phyloP scores from a whole-genome alignment of 2,888 invertebrate species.

The Campoletis raptor region DNA sequence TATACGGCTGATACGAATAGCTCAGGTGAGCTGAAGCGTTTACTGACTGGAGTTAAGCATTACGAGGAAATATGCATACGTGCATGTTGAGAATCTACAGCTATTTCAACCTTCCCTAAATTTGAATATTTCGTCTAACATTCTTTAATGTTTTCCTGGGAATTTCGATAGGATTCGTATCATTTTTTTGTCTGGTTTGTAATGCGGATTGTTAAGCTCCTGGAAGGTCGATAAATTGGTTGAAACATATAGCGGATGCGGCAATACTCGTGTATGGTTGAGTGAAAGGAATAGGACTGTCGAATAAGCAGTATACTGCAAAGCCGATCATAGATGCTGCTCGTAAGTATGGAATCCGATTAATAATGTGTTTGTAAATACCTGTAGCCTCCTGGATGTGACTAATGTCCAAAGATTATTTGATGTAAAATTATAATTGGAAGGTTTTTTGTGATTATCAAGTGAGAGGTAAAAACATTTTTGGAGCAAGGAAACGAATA shows the following conservation, averaged over 20 bases:
- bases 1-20: slow-evolving; percentile 61
- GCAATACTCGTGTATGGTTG: not conserved
- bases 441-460: not conserved
- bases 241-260: not conserved
- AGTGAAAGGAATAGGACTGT: slow-evolving; percentile 26
- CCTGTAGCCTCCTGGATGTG: not conserved
- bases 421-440: not conserved
- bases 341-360: slow-evolving; percentile 65
- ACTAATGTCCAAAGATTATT: not conserved
- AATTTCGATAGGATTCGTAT: not conserved
- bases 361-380: slow-evolving; percentile 58
- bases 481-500: not conserved
- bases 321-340: slow-evolving; percentile 51
- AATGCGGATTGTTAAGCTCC: not conserved
- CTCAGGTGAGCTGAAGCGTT: slow-evolving; percentile 65
- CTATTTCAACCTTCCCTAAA: not conserved
- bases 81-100: not conserved
- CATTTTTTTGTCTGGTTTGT: not conserved
- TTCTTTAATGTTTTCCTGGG: not conserved
- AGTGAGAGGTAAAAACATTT: slow-evolving; percentile 2
- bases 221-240: not conserved
- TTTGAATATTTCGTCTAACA: not conserved
- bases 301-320: slow-evolving; percentile 37
- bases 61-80: not conserved
- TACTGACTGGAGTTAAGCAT: slow-evolving; percentile 51